These are phyloP conservation scores for Teleopsis dalmanni DNA, from an alignment of 1,140 invertebrate genomes.

Conservation along the genomic window DNA sequence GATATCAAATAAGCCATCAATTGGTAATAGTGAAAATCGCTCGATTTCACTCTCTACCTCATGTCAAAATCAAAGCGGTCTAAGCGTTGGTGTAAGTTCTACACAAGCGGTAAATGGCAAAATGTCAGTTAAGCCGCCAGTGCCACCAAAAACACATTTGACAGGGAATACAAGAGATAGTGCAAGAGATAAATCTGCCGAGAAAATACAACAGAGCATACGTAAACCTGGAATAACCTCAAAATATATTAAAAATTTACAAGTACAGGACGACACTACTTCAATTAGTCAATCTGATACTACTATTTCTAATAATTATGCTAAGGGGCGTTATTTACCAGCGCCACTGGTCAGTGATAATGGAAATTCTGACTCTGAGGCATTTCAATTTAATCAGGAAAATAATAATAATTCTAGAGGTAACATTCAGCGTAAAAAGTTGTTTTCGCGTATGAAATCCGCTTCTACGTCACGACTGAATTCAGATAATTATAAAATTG, in stretches of 20 bases:
- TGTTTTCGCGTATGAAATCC: constrained; percentile 58
- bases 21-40: constrained; percentile 37
- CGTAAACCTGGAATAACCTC: constrained; percentile 25
- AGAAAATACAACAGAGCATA: neutral
- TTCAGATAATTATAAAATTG: constrained; percentile 37
- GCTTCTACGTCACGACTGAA: constrained; percentile 55
- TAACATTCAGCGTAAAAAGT: constrained; percentile 46
- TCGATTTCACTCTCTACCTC: constrained; percentile 33
- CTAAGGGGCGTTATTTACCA: constrained; percentile 24
- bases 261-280: constrained; percentile 32
- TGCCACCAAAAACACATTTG: constrained; percentile 31
- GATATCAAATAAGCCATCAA: constrained; percentile 53
- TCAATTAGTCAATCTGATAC: constrained; percentile 41
- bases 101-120: neutral
- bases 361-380: constrained; percentile 36
- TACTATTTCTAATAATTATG: constrained; percentile 38
- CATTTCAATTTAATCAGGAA: constrained; percentile 23
- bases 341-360: constrained; percentile 28
- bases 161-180: neutral
- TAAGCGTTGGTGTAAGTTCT: neutral
- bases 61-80: constrained; percentile 14
- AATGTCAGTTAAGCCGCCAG: constrained; percentile 19
- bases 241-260: constrained; percentile 36
- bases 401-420: constrained; percentile 29
- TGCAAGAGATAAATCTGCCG: constrained; percentile 11